Percentiles rank a stretch among this genome's conserved stretches.
Evolutionary conservation across 2,797 vertebrate species (phyloP).

Genomic region (Distichodus sexfasciatus): DNA sequence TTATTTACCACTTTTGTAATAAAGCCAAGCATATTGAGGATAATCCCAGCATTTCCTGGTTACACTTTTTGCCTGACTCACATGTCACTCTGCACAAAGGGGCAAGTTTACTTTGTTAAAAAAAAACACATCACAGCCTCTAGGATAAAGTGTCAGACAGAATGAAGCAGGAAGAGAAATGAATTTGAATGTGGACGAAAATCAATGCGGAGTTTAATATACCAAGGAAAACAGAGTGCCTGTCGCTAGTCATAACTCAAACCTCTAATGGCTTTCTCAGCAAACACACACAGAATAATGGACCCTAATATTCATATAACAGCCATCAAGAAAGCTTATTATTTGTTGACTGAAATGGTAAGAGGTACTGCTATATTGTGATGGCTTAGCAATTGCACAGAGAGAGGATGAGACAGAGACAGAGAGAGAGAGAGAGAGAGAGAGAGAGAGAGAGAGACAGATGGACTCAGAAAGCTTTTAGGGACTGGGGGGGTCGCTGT

Average conservation of each 20-base stretch:
- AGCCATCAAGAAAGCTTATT: conserved; percentile 5
- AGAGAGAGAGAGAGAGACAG: neutral
- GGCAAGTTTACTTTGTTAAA: conserved; percentile 28
- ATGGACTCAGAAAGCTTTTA: neutral
- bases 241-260: conserved; percentile 32
- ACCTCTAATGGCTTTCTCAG: conserved; percentile 14
- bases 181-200: conserved; percentile 22
- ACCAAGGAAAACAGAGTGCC: conserved; percentile 38
- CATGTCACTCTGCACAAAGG: conserved; percentile 4
- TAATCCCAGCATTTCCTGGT: neutral
- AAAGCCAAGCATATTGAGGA: conserved; percentile 10
- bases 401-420: neutral
- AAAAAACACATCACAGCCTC: conserved; percentile 16
- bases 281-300: conserved; percentile 15
- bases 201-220: conserved; percentile 42
- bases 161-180: conserved; percentile 17
- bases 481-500: neutral
- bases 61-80: conserved; percentile 10
- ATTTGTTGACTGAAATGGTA: conserved; percentile 14
- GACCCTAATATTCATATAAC: conserved; percentile 10
- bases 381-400: too few species aligned
- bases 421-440: neutral
- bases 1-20: neutral
- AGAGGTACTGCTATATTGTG: conserved; percentile 15
- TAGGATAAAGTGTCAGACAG: conserved; percentile 19